A percentile compares a stretch with the other conserved stretches of the same genome.
Conservation (phyloP, 2,888 invertebrate genomes). For the Drosophila subsilvestris region DNA sequence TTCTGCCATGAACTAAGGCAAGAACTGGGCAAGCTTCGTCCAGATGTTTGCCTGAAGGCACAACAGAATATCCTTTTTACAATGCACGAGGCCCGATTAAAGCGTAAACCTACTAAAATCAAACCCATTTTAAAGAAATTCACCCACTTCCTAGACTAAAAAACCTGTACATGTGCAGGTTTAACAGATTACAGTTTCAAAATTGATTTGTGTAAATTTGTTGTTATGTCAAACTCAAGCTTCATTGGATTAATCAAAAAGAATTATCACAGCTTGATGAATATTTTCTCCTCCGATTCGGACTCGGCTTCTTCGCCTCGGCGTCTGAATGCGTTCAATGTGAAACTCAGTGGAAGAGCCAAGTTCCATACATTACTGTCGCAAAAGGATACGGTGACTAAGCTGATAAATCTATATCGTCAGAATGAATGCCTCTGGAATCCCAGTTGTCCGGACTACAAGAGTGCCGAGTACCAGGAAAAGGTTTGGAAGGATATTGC, state of each 20-base stretch:
- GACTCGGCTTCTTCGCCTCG: not conserved
- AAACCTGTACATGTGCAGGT: not conserved
- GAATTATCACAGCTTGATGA: conserved; percentile 10
- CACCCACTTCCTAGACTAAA: not conserved
- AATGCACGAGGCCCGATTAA: not conserved
- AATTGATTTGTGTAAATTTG: not conserved
- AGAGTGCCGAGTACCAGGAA: conserved; percentile 9
- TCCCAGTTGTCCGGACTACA: conserved; percentile 20
- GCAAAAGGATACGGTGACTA: conserved; percentile 3
- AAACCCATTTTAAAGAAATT: conserved; percentile 10
- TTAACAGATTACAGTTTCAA: not conserved
- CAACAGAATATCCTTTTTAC: conserved; percentile 13
- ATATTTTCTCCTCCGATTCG: conserved; percentile 9
- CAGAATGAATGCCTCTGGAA: conserved; percentile 26
- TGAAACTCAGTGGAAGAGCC: not conserved
- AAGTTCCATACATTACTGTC: conserved; percentile 1
- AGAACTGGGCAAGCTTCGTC: conserved; percentile 4
- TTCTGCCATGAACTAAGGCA: conserved; percentile 15
- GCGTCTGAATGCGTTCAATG: conserved; percentile 12
- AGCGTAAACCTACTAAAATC: not conserved
- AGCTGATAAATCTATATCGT: conserved; percentile 13
- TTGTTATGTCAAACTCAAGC: conserved; percentile 10
- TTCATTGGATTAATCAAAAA: conserved; percentile 8
- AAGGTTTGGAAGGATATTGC: conserved; percentile 19
- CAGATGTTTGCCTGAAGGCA: conserved; percentile 1